phyloP scores from a whole-genome alignment of 1,140 invertebrate genomes.

The Drosophila dunni region DNA sequence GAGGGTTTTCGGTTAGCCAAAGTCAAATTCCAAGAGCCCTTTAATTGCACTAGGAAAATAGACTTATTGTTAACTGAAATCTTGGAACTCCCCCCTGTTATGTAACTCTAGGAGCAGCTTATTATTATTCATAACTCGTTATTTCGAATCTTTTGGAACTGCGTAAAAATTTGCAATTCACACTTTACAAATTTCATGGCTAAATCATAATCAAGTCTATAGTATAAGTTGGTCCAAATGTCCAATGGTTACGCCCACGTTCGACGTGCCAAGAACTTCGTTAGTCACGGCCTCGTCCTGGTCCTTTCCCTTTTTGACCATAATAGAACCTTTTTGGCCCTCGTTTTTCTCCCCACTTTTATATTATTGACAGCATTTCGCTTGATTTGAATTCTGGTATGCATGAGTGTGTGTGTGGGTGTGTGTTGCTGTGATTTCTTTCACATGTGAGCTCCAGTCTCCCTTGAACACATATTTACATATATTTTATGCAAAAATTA shows the following conservation, averaged over 20 bases:
- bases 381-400: constrained; percentile 79
- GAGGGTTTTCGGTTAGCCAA: constrained; percentile 6
- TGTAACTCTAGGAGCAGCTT: not conserved
- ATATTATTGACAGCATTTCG: constrained; percentile 81
- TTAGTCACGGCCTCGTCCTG: constrained; percentile 65
- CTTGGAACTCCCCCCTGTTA: not conserved
- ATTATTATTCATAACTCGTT: constrained; percentile 82
- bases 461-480: constrained; percentile 78
- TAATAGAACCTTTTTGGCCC: constrained; percentile 26
- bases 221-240: constrained; percentile 7
- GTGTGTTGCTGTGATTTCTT: constrained; percentile 74
- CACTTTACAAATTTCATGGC: constrained; percentile 77
- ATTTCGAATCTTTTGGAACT: constrained; percentile 17
- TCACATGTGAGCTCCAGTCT: constrained; percentile 53
- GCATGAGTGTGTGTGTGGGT: constrained; percentile 26
- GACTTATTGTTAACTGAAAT: not conserved
- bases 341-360: constrained; percentile 51
- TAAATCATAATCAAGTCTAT: constrained; percentile 37
- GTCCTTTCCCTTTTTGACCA: constrained; percentile 28
- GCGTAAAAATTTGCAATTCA: constrained; percentile 79
- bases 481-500: constrained; percentile 85
- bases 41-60: not conserved
- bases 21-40: constrained; percentile 11
- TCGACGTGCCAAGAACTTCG: constrained; percentile 54
- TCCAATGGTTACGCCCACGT: constrained; percentile 47